Evolutionary conservation across 2,113 vertebrate genomes (phyloP), one percentile per base, ranked within the genome.

Genomic region (Alexandromys fortis): DNA sequence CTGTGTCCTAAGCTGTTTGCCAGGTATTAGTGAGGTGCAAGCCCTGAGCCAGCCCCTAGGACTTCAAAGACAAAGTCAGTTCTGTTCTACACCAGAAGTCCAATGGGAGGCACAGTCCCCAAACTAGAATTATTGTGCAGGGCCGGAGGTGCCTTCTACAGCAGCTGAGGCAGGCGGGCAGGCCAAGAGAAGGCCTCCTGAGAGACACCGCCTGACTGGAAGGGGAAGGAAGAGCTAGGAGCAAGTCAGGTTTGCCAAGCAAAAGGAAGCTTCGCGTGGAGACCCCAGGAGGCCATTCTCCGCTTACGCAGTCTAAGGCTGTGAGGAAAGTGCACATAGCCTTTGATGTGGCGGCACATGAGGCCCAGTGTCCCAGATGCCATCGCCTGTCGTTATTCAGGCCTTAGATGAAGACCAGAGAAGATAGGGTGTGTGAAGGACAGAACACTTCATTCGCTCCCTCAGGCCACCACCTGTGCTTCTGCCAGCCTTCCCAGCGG

Each of bases 1-100:
- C 35, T n/a, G 7, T 1, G 1, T 1, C 12, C 79, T 38, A 73
- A 30, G 17, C 22, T 10, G 1, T 0, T 52, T 8, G 19, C 42
- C 33, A 19, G 58, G 30, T 8, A 0, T 79, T 63, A 0, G 0
- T 58, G 49, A 78, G 35, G 7, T n/a, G 10, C 24, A 26, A 65
- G 55, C 22, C 0, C 38, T 67, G 9, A 26, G 33, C 61, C 30
- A 42, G 58, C 28, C 77, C 30, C 65, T 33, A 22, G 76, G 73
- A 91, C 70, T 65, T 63, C 63, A 73, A 2, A 52, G 79, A 90
- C 24, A n/a, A 79, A 68, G 52, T 76, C 68, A 79, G 22, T 35
- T 35, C 55, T 3, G 1, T 13, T 93, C 58, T 63, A 42, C 28
- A 85, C 30, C 73, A 26, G 1, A 5, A 82, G 67, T 61, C 45